Evolutionary conservation across 2,888 invertebrate genomes (phyloP).

Genomic region (Platycheirus rosarum): DNA sequence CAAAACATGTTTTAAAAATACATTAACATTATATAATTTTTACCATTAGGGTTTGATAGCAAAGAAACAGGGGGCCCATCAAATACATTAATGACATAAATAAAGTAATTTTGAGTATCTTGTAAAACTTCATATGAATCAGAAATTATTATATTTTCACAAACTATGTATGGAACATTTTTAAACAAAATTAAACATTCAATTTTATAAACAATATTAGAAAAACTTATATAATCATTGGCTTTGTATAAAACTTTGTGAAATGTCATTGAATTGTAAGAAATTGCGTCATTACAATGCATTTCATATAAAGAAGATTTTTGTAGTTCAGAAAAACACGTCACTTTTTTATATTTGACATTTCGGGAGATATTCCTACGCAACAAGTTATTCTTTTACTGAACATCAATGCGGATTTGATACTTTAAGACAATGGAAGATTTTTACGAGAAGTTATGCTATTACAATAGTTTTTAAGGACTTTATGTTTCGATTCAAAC

Average conservation of each 20-base stretch:
- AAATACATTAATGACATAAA: constrained; percentile 12
- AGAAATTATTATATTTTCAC: neutral
- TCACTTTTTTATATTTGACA: neutral
- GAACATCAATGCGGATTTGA: neutral
- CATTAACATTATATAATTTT: constrained; percentile 7
- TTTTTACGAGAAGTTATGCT: neutral
- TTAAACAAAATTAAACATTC: neutral
- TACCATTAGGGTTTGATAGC: constrained; percentile 14
- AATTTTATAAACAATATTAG: neutral
- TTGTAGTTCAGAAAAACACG: neutral
- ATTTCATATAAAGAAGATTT: neutral
- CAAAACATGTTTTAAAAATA: neutral
- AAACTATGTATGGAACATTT: neutral
- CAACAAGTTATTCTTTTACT: neutral
- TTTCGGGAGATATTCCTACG: neutral
- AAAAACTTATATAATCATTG: neutral
- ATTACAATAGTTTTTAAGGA: neutral
- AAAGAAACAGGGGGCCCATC: constrained; percentile 2
- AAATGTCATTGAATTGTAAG: neutral
- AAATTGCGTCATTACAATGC: neutral
- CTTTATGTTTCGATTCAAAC: neutral
- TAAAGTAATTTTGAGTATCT: neutral
- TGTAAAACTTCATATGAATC: neutral
- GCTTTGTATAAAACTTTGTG: neutral
- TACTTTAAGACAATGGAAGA: neutral